These are phyloP conservation scores for Aurelia aurita complex sp. Pacific DNA, from an alignment of 30 jellyfish, hydroid and myxozoan genomes.

Conservation along the genomic window DNA sequence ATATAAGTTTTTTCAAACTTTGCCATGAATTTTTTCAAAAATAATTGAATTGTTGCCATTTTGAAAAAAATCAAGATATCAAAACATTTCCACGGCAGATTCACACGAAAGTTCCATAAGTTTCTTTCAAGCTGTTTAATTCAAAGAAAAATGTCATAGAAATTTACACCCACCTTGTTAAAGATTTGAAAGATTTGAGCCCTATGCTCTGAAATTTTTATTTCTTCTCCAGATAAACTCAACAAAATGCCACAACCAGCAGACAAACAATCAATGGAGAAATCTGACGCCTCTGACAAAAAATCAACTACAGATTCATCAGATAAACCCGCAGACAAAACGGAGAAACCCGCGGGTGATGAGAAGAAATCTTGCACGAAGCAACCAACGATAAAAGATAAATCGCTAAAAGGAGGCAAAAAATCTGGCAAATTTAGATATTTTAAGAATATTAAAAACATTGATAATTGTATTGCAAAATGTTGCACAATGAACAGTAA, in stretches of 20 bases:
- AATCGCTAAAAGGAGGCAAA: constrained; percentile 87
- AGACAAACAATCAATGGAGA: neutral
- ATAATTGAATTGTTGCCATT: no score
- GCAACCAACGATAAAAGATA: constrained; percentile 61
- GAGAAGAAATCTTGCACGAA: constrained; percentile 49
- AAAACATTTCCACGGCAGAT: no score
- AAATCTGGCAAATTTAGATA: constrained; percentile 92
- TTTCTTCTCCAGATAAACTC: constrained; percentile 23
- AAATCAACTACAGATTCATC: constrained; percentile 3
- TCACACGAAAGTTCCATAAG: no score
- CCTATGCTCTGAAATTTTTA: neutral
- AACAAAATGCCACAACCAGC: constrained; percentile 41
- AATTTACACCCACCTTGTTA: no score
- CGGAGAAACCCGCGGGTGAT: constrained; percentile 32
- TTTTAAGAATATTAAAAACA: constrained; percentile 58
- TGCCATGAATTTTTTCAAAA: no score
- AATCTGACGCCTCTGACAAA: constrained; percentile 1
- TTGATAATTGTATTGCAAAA: constrained; percentile 80
- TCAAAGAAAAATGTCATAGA: no score
- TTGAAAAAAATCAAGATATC: no score
- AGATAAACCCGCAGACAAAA: constrained; percentile 45
- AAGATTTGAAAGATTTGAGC: no score
- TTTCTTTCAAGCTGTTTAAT: no score
- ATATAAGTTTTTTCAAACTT: no score
- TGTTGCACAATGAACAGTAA: constrained; percentile 76